Conservation (phyloP, 2,888 invertebrate genomes). For the Masnerella sp. region DNA sequence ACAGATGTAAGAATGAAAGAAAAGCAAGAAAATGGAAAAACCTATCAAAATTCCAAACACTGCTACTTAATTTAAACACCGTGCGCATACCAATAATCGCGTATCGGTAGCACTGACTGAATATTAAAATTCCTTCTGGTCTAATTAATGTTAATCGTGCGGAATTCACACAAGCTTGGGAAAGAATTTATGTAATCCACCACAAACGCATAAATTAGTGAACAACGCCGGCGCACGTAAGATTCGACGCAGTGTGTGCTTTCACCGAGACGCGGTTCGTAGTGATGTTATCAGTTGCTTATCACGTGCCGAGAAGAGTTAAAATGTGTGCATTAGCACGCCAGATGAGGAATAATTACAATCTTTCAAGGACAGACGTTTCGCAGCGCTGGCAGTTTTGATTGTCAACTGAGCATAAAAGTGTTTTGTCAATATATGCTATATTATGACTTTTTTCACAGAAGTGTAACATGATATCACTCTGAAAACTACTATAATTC, state of each 20-base stretch:
- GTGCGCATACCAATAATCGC: background rate
- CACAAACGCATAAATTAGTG: constrained; percentile 26
- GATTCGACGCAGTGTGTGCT: constrained; percentile 10
- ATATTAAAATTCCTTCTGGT: constrained; percentile 22
- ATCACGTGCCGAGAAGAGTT: constrained; percentile 21
- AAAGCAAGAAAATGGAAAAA: too few relatives aligned
- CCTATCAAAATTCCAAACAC: too few relatives aligned
- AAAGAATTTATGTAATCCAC: constrained; percentile 32
- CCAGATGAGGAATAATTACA: constrained; percentile 18
- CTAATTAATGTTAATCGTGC: constrained; percentile 13
- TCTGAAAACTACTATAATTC: too few relatives aligned
- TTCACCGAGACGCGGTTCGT: constrained; percentile 20
- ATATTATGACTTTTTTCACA: background rate
- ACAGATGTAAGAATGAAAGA: too few relatives aligned
- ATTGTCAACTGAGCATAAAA: too few relatives aligned
- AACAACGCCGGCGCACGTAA: background rate
- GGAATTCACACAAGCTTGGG: constrained; percentile 18
- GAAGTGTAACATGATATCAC: too few relatives aligned
- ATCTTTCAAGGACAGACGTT: constrained; percentile 26
- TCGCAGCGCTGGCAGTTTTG: background rate
- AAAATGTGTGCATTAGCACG: constrained; percentile 22
- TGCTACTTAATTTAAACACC: too few relatives aligned
- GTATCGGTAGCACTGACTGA: constrained; percentile 3
- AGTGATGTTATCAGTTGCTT: constrained; percentile 34
- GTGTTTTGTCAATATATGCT: too few relatives aligned